Evolutionary conservation across 2,797 vertebrate genomes (phyloP).

Genomic region (Anguilla anguilla): DNA sequence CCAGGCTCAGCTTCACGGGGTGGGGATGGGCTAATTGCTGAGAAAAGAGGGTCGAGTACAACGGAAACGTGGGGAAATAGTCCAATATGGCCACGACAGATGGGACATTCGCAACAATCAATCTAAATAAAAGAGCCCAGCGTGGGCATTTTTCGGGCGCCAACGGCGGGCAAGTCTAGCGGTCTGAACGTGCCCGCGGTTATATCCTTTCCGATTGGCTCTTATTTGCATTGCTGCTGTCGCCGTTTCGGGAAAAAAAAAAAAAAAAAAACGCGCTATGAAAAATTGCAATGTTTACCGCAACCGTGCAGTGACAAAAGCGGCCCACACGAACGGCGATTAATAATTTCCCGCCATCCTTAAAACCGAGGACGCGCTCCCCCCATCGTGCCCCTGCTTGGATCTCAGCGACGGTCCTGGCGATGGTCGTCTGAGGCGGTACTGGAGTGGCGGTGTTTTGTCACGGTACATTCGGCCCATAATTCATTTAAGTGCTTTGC

Average conservation of each 20-base stretch:
- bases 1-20: background rate
- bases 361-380: background rate
- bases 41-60: background rate
- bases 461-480: background rate
- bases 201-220: background rate
- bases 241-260: too few species aligned
- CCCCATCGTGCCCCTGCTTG: background rate
- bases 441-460: background rate
- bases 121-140: conserved; percentile 12
- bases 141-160: background rate
- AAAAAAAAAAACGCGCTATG: background rate
- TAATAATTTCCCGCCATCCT: background rate
- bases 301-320: background rate
- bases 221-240: conserved; percentile 19
- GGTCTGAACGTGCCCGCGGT: background rate
- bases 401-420: background rate
- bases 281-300: conserved; percentile 15
- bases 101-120: conserved; percentile 8
- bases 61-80: background rate
- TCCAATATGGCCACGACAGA: background rate
- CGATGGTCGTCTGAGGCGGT: background rate
- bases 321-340: background rate
- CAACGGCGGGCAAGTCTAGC: background rate
- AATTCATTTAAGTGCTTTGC: background rate
- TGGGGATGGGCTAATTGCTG: background rate